phyloP scores from a whole-genome alignment of 2,797 vertebrate genomes.

The Parauchenoglanis ngamensis region DNA sequence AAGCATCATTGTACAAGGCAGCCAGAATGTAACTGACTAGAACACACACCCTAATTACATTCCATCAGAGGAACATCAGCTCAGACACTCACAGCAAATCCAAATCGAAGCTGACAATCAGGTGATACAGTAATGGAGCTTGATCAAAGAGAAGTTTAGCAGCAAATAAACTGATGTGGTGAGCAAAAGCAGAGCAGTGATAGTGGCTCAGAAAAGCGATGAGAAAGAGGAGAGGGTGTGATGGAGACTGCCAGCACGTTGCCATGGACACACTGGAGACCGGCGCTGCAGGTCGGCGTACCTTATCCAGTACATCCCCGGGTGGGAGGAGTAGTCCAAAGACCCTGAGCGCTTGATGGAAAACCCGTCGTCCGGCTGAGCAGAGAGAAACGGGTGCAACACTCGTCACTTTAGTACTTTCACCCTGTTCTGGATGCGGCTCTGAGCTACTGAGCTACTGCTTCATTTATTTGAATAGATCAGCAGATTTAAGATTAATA shows the following conservation, averaged over 20 bases:
- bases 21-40: background rate
- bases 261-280: slow-evolving; percentile 89
- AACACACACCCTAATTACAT: background rate
- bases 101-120: background rate
- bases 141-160: background rate
- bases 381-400: slow-evolving; percentile 90
- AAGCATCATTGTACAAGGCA: slow-evolving; percentile 3
- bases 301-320: slow-evolving; percentile 98
- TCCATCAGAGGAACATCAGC: background rate
- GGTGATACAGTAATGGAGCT: background rate
- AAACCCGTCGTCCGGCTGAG: slow-evolving; percentile 95
- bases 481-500: background rate
- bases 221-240: slow-evolving; percentile 59
- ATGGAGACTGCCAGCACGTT: slow-evolving; percentile 97
- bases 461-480: background rate
- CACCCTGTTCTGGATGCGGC: background rate
- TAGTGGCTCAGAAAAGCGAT: slow-evolving; percentile 77
- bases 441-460: background rate
- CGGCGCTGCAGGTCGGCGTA: slow-evolving; percentile 86
- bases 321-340: slow-evolving; percentile 96
- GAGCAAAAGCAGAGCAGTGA: slow-evolving; percentile 64
- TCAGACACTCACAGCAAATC: background rate
- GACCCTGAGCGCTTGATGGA: slow-evolving; percentile 97
- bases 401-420: slow-evolving; percentile 78
- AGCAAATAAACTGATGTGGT: slow-evolving; percentile 22